These are phyloP conservation scores for Andricus curvator DNA, from an alignment of 2,888 invertebrate genomes.

Conservation along the genomic window DNA sequence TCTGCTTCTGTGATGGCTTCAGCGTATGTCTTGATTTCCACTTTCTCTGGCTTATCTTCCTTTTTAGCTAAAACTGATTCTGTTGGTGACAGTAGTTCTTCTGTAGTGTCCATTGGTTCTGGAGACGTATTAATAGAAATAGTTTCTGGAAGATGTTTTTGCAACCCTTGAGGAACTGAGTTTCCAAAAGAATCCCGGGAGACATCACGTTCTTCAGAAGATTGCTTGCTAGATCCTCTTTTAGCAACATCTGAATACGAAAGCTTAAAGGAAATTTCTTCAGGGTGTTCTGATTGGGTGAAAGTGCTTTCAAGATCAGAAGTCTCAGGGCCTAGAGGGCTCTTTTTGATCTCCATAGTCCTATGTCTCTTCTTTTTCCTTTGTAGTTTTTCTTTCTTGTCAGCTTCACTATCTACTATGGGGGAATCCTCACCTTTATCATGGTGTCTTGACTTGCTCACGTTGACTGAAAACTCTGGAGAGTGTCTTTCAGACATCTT, in stretches of 20 bases:
- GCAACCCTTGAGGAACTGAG: background rate
- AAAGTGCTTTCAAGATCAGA: conserved; percentile 59
- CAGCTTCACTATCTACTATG: conserved; percentile 46
- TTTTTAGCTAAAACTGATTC: conserved; percentile 60
- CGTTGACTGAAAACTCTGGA: conserved; percentile 56
- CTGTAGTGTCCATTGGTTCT: conserved; percentile 69
- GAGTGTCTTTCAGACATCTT: conserved; percentile 68
- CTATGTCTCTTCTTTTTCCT: conserved; percentile 60
- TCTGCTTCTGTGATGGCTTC: conserved; percentile 61
- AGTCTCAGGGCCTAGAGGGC: conserved; percentile 47
- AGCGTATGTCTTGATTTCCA: conserved; percentile 62
- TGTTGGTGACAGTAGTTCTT: conserved; percentile 61
- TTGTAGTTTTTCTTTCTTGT: conserved; percentile 43
- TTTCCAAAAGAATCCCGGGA: background rate
- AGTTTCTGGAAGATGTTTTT: background rate
- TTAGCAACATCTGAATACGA: conserved; percentile 68
- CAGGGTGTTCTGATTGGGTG: conserved; percentile 57
- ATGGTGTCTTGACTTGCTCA: conserved; percentile 10
- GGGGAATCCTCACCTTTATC: conserved; percentile 48
- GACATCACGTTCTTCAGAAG: conserved; percentile 7
- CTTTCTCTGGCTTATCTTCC: conserved; percentile 43
- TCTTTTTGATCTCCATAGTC: conserved; percentile 56
- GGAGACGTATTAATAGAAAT: conserved; percentile 59
- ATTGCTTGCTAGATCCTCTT: background rate
- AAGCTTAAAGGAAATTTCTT: conserved; percentile 56